Evolutionary conservation across 2,797 vertebrate genomes (phyloP).

Genomic region (Petrocephalus schoutedeni): DNA sequence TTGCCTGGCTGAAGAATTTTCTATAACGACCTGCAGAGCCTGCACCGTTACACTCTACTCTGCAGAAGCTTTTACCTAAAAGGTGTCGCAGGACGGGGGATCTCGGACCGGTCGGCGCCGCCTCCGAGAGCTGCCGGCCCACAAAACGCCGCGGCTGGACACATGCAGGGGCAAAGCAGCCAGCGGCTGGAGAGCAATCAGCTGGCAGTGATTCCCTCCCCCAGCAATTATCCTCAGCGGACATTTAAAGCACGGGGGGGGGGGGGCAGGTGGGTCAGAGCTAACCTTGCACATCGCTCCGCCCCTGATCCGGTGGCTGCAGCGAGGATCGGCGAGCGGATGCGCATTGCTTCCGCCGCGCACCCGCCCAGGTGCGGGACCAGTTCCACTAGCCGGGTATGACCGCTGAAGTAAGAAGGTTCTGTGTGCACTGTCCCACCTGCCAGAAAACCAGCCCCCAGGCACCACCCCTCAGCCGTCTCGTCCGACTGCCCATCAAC

Average conservation of each 20-base stretch:
- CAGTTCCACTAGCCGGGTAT: too few relatives aligned
- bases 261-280: too few relatives aligned
- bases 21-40: not conserved
- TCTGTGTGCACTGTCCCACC: too few relatives aligned
- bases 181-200: not conserved
- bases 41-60: not conserved
- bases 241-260: too few relatives aligned
- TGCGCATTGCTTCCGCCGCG: too few relatives aligned
- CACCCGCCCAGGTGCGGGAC: too few relatives aligned
- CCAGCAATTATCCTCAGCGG: too few relatives aligned
- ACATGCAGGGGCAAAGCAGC: not conserved
- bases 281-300: too few relatives aligned
- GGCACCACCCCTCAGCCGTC: not conserved
- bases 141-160: not conserved
- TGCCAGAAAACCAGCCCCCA: not conserved
- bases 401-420: too few relatives aligned
- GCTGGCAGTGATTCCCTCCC: not conserved
- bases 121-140: not conserved
- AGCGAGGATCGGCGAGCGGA: too few relatives aligned
- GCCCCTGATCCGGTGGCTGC: too few relatives aligned
- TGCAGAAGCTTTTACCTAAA: too few relatives aligned
- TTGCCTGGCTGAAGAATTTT: not conserved
- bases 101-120: not conserved
- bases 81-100: not conserved
- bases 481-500: not conserved